Evolutionary conservation across 2,888 invertebrate species (phyloP).

Genomic region (Branchipolynoe longqiensis): DNA sequence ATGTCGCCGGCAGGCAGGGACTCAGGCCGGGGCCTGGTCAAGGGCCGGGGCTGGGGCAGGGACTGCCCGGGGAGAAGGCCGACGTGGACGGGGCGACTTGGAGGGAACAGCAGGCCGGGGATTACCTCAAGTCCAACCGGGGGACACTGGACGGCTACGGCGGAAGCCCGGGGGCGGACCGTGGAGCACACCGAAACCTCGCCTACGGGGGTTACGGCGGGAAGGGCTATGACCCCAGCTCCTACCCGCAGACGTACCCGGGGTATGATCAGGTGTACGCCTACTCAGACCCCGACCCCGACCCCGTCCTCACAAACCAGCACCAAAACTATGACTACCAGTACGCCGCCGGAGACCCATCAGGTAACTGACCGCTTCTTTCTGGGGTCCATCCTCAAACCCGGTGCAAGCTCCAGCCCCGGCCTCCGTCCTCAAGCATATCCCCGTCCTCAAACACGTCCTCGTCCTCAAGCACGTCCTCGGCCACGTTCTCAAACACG

Average conservation of each 20-base stretch:
- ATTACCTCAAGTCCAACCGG: slow-evolving; percentile 8
- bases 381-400: neutral
- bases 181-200: neutral
- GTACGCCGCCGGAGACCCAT: slow-evolving; percentile 25
- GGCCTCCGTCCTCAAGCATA: neutral
- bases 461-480: neutral
- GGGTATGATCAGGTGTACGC: slow-evolving; percentile 47
- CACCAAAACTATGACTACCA: slow-evolving; percentile 30
- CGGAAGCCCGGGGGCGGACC: neutral
- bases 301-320: neutral
- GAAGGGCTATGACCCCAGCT: slow-evolving; percentile 34
- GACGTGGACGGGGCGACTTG: neutral
- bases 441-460: neutral
- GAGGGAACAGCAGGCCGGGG: neutral
- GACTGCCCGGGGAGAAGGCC: neutral
- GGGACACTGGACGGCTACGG: neutral
- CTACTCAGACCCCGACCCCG: slow-evolving; percentile 10
- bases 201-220: too few relatives aligned
- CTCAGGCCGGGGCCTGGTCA: neutral
- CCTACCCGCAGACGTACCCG: slow-evolving; percentile 35
- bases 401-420: neutral
- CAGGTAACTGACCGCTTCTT: slow-evolving; percentile 25
- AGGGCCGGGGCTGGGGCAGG: slow-evolving; percentile 3
- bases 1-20: neutral
- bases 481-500: too few relatives aligned